phyloP scores from a whole-genome alignment of 2,888 invertebrate genomes.

The Agriopis aurantiaria region DNA sequence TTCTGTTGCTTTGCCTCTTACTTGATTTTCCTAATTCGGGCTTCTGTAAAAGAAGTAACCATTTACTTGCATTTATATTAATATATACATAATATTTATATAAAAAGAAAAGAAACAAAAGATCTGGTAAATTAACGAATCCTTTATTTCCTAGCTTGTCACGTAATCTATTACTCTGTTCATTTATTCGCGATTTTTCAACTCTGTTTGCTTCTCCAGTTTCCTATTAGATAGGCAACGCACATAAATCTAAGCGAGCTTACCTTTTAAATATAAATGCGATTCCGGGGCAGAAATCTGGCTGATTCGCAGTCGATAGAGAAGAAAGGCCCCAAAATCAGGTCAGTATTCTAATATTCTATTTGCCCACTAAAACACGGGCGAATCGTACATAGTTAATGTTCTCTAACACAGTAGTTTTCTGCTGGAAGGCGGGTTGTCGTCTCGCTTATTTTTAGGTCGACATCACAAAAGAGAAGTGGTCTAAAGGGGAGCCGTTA shows the following conservation, averaged over 20 bases:
- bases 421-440: slow-evolving; percentile 45
- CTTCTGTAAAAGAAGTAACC: not conserved
- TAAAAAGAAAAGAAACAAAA: not conserved
- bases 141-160: not conserved
- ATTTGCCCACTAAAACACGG: slow-evolving; percentile 41
- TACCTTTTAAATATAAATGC: slow-evolving; percentile 20
- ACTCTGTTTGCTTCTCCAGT: not conserved
- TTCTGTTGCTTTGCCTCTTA: not conserved
- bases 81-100: not conserved
- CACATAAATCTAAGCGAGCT: slow-evolving; percentile 18
- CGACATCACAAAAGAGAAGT: slow-evolving; percentile 63
- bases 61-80: not conserved
- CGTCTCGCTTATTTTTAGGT: slow-evolving; percentile 71
- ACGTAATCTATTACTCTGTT: not conserved
- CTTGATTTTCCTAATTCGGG: not conserved
- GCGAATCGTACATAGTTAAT: slow-evolving; percentile 49
- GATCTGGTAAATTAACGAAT: not conserved
- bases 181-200: slow-evolving; percentile 2
- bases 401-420: slow-evolving; percentile 51
- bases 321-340: slow-evolving; percentile 25
- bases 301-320: slow-evolving; percentile 20
- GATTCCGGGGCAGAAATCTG: slow-evolving; percentile 23
- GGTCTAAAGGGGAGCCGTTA: slow-evolving; percentile 59
- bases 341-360: slow-evolving; percentile 45
- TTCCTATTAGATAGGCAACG: slow-evolving; percentile 13